phyloP scores from a whole-genome alignment of 92 coral and sea anemone genomes.

The Bergia puertoricense region DNA sequence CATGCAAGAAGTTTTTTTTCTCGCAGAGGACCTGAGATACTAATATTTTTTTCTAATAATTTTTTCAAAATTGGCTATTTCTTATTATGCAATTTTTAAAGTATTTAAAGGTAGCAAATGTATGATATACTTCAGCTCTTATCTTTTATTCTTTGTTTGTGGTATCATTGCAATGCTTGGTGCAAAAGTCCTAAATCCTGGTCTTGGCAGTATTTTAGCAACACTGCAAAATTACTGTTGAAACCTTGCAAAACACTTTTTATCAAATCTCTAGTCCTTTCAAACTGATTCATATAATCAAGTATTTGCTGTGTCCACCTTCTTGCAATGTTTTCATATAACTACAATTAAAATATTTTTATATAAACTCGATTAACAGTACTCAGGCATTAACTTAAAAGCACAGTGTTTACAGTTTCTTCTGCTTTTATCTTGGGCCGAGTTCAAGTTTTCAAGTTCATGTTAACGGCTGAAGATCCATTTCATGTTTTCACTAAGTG shows the following conservation, averaged over 20 bases:
- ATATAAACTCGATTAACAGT: not conserved
- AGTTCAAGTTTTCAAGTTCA: not conserved
- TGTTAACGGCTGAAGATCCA: not conserved
- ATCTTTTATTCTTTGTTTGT: not conserved
- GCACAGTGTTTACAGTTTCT: not conserved
- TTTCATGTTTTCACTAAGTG: not conserved
- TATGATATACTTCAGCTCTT: not conserved
- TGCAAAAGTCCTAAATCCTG: not conserved
- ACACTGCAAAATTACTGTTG: not conserved
- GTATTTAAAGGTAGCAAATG: not conserved
- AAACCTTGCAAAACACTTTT: not conserved
- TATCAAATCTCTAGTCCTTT: not conserved
- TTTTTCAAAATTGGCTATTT: too few species aligned
- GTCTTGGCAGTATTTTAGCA: not conserved
- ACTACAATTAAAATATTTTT: not conserved
- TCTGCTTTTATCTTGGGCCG: not conserved
- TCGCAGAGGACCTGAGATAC: too few species aligned
- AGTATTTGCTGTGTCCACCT: not conserved
- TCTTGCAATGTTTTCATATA: not conserved
- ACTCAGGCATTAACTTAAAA: not conserved
- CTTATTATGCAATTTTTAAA: not conserved
- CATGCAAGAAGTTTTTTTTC: too few species aligned
- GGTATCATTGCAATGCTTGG: not conserved
- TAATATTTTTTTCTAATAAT: not conserved
- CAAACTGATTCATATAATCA: not conserved